These are phyloP conservation scores for Aeoliscus strigatus DNA, from an alignment of 2,797 vertebrate species.

Conservation along the genomic window DNA sequence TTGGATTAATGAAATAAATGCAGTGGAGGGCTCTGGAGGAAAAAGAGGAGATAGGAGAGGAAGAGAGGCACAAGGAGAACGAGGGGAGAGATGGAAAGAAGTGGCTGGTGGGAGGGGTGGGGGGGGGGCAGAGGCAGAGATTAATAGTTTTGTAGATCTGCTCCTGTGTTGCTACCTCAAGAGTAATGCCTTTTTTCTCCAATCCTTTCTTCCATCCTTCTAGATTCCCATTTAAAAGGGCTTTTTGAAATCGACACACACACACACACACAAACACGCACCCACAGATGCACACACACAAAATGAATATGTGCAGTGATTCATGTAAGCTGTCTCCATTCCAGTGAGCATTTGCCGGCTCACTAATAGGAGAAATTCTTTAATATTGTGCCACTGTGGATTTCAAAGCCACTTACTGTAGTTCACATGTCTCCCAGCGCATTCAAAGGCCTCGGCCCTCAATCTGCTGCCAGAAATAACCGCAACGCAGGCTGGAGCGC, in stretches of 20 bases:
- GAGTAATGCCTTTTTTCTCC: constrained; percentile 64
- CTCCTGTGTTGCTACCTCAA: constrained; percentile 65
- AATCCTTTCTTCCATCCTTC: constrained; percentile 62
- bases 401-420: constrained; percentile 73
- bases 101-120: constrained; percentile 11
- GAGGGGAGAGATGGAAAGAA: constrained; percentile 48
- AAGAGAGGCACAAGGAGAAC: constrained; percentile 44
- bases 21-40: constrained; percentile 60
- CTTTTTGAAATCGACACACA: constrained; percentile 50
- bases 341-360: constrained; percentile 70
- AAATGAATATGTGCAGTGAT: no score
- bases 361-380: constrained; percentile 70
- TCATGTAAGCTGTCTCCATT: constrained; percentile 71
- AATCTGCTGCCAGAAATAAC: constrained; percentile 58
- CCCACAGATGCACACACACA: no score
- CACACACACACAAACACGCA: no score
- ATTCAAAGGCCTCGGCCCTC: constrained; percentile 48
- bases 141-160: constrained; percentile 73
- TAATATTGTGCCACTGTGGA: constrained; percentile 65
- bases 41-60: constrained; percentile 47
- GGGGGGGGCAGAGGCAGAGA: constrained; percentile 52
- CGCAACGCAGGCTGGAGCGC: constrained; percentile 38
- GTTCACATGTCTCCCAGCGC: constrained; percentile 59
- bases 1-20: constrained; percentile 70
- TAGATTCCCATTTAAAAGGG: constrained; percentile 57